Base-by-base conservation (phyloP, 2,113 vertebrate species). In the Pterocles orientalis region DNA sequence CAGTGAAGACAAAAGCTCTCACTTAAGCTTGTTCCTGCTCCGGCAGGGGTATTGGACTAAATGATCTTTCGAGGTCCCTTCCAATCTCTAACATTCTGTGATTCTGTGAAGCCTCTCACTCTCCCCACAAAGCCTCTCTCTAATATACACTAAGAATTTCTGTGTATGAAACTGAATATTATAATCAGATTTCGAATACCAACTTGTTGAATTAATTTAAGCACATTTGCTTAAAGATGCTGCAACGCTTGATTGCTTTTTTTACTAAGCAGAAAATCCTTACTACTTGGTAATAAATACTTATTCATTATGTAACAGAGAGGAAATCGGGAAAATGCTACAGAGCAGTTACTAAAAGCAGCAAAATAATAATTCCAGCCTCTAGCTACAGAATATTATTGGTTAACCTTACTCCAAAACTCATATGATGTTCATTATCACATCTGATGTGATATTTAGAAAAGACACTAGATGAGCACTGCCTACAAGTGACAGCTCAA, bases 341-440 rank as follows among this genome's bases (percentile, higher is more conserved):
- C 51, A 91, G 39, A 90, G 43, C 57, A 79, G 80, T 79, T 82
- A 94, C 82, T 94, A 92, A 91, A 88, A 91, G 39, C 64, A 86
- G 12, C 25, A 71, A 94, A 95, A 91, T 62, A 92, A 9, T 70
- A 95, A 88, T 86, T 88, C 41, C 62, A 95, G 73, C 36, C 58
- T 77, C 78, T 66, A 91, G 72, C 28, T 68, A 82, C 36, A 66
- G 71, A 86, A 85, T 73, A 48, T n/a, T 73, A 81, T 68, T 84
- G 71, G 68, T 93, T 82, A 82, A 84, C 53, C 51, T 86, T 88
- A 64, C 20, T 64, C 34, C 45, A 88, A 51, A 88, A 75, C 23
- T 92, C 56, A 25, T 18, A 57, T 5, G 70, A 87, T 45, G 48
- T 56, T 88, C 66, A 81, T 82, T 83, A 92, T 76, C 66, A 85